Evolutionary conservation across 1,140 invertebrate genomes (phyloP).

Genomic region (Aphidius ervi): DNA sequence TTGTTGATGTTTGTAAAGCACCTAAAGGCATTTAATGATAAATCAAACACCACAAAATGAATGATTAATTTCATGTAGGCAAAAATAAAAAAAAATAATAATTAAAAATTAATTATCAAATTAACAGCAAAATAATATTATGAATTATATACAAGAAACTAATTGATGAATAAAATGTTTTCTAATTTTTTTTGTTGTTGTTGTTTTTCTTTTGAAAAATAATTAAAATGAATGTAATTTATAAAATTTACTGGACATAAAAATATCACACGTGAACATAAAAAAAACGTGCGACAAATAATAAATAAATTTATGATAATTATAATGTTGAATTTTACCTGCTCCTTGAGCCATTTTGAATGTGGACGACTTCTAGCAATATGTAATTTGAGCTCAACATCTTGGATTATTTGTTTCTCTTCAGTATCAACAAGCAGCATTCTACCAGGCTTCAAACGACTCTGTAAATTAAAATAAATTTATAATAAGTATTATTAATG

Average conservation of each 20-base stretch:
- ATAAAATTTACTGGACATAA: too few species aligned
- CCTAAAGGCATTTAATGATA: not conserved
- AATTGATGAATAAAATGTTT: too few species aligned
- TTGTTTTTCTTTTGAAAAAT: too few species aligned
- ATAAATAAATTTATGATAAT: not conserved
- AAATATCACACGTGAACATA: not conserved
- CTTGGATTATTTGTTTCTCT: slow-evolving; percentile 86
- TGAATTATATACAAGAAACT: too few species aligned
- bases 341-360: slow-evolving; percentile 85
- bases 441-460: slow-evolving; percentile 90
- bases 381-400: slow-evolving; percentile 86
- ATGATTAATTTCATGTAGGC: not conserved
- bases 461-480: slow-evolving; percentile 60
- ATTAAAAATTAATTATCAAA: too few species aligned
- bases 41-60: not conserved
- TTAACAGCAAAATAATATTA: too few species aligned
- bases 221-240: too few species aligned
- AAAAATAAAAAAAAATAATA: too few species aligned
- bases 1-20: too few species aligned
- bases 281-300: slow-evolving; percentile 3
- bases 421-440: slow-evolving; percentile 97
- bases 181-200: too few species aligned
- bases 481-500: slow-evolving; percentile 29
- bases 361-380: slow-evolving; percentile 87
- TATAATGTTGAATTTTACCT: slow-evolving; percentile 59